These are phyloP conservation scores for Misgurnus anguillicaudatus DNA, from an alignment of 2,113 vertebrate genomes.

Conservation along the genomic window DNA sequence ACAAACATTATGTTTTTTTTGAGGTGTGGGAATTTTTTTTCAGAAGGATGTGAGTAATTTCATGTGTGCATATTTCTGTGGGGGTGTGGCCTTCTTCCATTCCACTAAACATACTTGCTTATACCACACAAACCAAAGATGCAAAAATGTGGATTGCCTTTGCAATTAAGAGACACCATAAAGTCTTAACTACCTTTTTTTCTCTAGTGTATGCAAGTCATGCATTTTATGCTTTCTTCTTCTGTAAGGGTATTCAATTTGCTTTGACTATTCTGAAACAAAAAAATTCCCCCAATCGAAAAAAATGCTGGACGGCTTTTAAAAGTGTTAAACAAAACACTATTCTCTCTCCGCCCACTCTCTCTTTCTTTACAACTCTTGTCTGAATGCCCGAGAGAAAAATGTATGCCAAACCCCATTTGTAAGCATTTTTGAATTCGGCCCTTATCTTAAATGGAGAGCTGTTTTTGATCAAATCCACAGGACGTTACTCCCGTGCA, in stretches of 20 bases:
- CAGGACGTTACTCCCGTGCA: conserved; percentile 15
- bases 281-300: too few relatives aligned
- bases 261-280: neutral
- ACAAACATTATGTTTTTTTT: too few relatives aligned
- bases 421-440: conserved; percentile 35
- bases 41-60: neutral
- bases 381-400: conserved; percentile 20
- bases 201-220: neutral
- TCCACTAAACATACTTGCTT: conserved; percentile 29
- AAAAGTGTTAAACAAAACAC: too few relatives aligned
- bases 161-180: neutral
- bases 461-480: conserved; percentile 43
- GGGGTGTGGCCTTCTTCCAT: conserved; percentile 8
- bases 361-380: neutral
- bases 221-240: neutral
- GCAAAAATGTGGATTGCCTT: conserved; percentile 11
- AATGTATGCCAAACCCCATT: conserved; percentile 38
- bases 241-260: neutral
- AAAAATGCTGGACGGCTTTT: too few relatives aligned
- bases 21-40: too few relatives aligned
- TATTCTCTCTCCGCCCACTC: neutral
- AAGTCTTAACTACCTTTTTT: neutral
- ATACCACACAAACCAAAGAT: conserved; percentile 32
- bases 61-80: conserved; percentile 27
- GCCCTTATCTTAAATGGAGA: conserved; percentile 20